phyloP scores from a whole-genome alignment of 2,113 vertebrate species.

The Myotis davidii region DNA sequence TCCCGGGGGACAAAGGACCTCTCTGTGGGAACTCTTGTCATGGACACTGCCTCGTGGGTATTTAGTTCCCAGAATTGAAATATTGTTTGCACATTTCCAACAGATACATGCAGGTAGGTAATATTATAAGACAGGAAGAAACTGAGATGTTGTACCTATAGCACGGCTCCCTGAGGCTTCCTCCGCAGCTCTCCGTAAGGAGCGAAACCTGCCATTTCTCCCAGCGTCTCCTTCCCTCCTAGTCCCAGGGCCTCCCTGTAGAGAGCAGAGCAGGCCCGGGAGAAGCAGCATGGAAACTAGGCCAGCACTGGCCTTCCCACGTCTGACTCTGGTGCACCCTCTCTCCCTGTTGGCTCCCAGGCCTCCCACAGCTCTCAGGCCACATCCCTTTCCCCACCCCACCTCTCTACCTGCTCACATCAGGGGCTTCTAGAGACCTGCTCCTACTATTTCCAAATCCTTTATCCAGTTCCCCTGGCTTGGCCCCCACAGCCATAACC shows the following conservation, averaged over 20 bases:
- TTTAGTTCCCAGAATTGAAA: not conserved
- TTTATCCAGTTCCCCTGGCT: not conserved
- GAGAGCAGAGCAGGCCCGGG: not conserved
- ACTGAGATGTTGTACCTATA: not conserved
- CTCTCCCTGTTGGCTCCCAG: fast-evolving
- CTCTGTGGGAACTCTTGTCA: not conserved
- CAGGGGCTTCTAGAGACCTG: not conserved
- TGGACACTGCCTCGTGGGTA: fast-evolving
- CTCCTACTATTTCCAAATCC: not conserved
- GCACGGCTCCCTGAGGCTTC: not conserved
- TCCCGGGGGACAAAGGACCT: not conserved
- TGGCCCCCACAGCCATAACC: not conserved
- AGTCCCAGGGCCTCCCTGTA: not conserved
- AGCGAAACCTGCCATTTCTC: not conserved
- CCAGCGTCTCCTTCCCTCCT: not conserved
- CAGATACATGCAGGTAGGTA: not conserved
- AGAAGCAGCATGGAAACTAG: not conserved
- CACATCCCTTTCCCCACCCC: not conserved
- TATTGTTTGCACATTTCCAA: not conserved
- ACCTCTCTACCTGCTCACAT: not conserved
- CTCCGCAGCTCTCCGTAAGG: not conserved
- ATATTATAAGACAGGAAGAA: not conserved
- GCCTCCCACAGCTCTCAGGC: not conserved
- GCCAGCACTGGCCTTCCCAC: not conserved
- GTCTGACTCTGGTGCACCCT: not conserved